Evolutionary conservation across 2,888 invertebrate genomes (phyloP).

Genomic region (Hydriomena furcata): DNA sequence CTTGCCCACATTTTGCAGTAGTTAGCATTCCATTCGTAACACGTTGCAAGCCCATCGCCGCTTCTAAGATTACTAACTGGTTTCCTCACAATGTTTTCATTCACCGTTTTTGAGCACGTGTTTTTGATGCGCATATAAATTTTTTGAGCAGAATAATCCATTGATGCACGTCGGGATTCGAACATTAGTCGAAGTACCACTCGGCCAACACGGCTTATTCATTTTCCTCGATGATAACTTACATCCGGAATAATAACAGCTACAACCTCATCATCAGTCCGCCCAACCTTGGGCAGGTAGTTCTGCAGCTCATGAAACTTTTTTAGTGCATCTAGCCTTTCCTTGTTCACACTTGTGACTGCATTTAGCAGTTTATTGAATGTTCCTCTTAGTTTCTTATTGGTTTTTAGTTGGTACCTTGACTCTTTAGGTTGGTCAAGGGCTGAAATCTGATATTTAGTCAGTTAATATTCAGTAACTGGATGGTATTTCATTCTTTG

Average conservation of each 20-base stretch:
- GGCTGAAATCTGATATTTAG: conserved; percentile 4
- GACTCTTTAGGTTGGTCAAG: not conserved
- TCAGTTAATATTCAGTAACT: not conserved
- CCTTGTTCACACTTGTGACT: conserved; percentile 5
- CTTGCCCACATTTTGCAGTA: no score
- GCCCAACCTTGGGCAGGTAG: conserved; percentile 8
- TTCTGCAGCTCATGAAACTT: conserved; percentile 11
- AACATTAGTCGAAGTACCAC: no score
- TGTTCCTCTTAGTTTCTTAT: not conserved
- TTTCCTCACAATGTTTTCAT: no score
- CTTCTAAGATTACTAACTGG: no score
- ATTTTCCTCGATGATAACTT: conserved; percentile 3
- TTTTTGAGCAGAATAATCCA: no score
- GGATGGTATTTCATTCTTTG: no score
- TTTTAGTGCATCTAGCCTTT: conserved; percentile 4
- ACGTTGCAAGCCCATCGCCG: no score
- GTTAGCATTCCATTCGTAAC: no score
- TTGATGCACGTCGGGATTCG: no score
- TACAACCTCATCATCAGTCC: not conserved
- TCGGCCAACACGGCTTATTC: no score
- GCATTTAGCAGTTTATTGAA: conserved; percentile 4
- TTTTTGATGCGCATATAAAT: no score
- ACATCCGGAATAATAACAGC: conserved; percentile 14
- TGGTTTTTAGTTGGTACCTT: conserved; percentile 1
- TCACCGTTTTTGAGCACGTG: no score